Base-by-base conservation (phyloP, 1,140 invertebrate species). In the Aradophagus sp. region DNA sequence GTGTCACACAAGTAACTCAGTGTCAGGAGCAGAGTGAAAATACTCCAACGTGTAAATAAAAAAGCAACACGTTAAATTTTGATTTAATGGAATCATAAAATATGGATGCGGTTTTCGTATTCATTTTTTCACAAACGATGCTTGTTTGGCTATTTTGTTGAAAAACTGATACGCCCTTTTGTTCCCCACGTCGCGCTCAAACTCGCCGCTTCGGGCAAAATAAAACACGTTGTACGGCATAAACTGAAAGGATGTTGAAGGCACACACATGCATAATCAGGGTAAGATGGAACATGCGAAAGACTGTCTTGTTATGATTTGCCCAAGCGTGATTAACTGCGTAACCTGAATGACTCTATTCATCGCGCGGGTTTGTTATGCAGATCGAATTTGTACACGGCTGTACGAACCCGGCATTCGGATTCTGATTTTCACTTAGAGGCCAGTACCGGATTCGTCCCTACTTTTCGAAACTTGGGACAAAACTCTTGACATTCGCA, bases 341-440 rank as follows among this genome's bases (percentile, higher is more conserved):
- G 56, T 69, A 75, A 75, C 69, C 16, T 66, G 73, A 75, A 75
- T 73, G 65, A 73, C 53, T 72, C 69, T 50, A 75, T 75, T 75
- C 73, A 75, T 61, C 44, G 52, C 41, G 31, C 12, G 45, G 73
- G 19, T 63, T 75, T 75, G 73, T 72, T 75, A 75, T 75, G 73
- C 55, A 68, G 61, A 72, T 75, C 53, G 42, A 68, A 74, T 71
- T 74, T 74, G 29, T 68, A 44, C 53, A 56, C 44, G 67, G 58
- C 35, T 68, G 44, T 73, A 52, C 19, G 42, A 65, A 45, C 41
- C 2, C 36, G 45, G 36, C 52, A 41, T 62, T 69, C 35, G 41
- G 13, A 67, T 63, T 74, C 62, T 63, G 67, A 71, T 70, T 74
- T 74, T 73, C 68, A 67, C 56, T 70, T 62, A 35, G 32, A 55